phyloP scores from a whole-genome alignment of 2,113 vertebrate genomes.

The rabbit (Oryctolagus cuniculus) region DNA sequence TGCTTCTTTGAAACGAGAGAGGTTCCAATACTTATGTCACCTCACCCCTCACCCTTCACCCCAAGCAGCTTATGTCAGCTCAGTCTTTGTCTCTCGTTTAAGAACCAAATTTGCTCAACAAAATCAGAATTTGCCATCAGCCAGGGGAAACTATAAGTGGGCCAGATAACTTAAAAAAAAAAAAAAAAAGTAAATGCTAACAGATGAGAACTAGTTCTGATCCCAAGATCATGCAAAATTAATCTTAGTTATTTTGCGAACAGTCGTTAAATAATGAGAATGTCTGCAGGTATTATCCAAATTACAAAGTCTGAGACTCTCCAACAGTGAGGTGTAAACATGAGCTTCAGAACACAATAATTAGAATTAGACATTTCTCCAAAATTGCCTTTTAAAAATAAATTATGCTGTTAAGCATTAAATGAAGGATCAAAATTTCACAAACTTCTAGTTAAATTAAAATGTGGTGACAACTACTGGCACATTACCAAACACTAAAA shows the following conservation, averaged over 20 bases:
- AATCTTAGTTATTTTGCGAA: slow-evolving; percentile 53
- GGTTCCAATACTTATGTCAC: background rate
- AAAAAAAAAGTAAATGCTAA: slow-evolving; percentile 59
- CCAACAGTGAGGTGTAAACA: background rate
- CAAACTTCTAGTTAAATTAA: slow-evolving; percentile 61
- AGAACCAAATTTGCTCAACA: slow-evolving; percentile 44
- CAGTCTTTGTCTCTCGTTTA: background rate
- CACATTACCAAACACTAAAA: slow-evolving; percentile 52
- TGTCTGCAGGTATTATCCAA: slow-evolving; percentile 10
- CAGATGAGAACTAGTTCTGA: slow-evolving; percentile 67
- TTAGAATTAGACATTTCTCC: slow-evolving; percentile 33
- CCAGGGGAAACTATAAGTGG: background rate
- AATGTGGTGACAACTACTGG: slow-evolving; percentile 65
- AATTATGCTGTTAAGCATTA: slow-evolving; percentile 67
- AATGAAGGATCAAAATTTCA: slow-evolving; percentile 65
- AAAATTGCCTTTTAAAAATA: slow-evolving; percentile 69
- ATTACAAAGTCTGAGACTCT: slow-evolving; percentile 18
- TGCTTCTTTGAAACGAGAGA: background rate
- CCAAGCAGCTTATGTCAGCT: background rate
- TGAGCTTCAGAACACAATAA: background rate
- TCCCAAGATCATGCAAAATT: slow-evolving; percentile 43
- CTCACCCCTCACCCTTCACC: background rate
- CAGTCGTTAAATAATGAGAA: slow-evolving; percentile 45
- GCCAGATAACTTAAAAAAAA: slow-evolving; percentile 4
- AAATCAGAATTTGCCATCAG: slow-evolving; percentile 8